A percentile compares a stretch with the other conserved stretches of the same genome.
phyloP scores from a whole-genome alignment of 2,113 vertebrate genomes.

The Brachyhypopomus gauderio region DNA sequence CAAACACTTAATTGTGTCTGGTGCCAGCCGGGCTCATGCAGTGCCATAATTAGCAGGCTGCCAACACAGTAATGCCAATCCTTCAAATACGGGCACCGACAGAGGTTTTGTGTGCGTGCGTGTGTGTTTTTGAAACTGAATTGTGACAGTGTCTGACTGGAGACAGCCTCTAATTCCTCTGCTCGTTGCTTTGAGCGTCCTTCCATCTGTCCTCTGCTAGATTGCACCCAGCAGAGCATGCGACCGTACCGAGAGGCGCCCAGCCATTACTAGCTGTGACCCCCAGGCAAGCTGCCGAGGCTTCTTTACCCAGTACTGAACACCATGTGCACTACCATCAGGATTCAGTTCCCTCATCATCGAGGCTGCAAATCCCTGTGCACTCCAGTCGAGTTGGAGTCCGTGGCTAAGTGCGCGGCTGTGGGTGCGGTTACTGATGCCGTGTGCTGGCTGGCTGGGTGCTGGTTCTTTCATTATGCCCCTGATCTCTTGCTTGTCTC shows the following conservation, averaged over 20 bases:
- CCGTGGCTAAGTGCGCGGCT: background rate
- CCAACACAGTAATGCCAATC: constrained; percentile 39
- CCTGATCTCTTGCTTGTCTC: background rate
- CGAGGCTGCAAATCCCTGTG: background rate
- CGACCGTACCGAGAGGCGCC: background rate
- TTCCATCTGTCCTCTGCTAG: background rate
- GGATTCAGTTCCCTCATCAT: background rate
- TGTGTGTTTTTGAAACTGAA: background rate
- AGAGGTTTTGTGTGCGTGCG: constrained; percentile 18
- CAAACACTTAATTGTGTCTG: constrained; percentile 39
- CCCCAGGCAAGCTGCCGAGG: background rate
- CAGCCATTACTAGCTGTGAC: constrained; percentile 16
- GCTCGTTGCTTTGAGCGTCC: background rate
- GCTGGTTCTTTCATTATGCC: constrained; percentile 9
- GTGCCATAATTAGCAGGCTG: constrained; percentile 51
- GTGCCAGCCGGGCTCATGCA: constrained; percentile 45
- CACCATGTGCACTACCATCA: constrained; percentile 17
- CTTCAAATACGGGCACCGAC: constrained; percentile 33
- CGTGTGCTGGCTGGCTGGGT: background rate
- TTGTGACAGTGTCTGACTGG: background rate
- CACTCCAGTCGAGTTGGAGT: background rate
- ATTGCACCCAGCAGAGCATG: background rate
- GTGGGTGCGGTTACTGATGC: background rate
- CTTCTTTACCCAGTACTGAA: background rate
- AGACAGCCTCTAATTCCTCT: background rate